Evolutionary conservation across 1,140 invertebrate genomes (phyloP).

Genomic region (Saccostrea echinata): DNA sequence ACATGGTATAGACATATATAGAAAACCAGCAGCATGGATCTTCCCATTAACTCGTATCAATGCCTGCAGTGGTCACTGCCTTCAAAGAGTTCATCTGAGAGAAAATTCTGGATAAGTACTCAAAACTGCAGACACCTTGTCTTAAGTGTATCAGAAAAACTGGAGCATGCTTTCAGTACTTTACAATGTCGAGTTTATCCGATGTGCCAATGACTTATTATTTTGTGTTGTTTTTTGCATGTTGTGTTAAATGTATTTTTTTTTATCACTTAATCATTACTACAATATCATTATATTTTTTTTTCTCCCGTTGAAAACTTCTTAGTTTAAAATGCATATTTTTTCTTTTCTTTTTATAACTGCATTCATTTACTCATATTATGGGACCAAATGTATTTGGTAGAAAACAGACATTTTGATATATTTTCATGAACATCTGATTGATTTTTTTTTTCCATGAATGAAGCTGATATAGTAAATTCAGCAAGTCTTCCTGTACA

Average conservation of each 20-base stretch:
- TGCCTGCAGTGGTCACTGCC: neutral
- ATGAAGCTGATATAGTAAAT: neutral
- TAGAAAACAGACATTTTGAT: neutral
- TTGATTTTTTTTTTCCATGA: neutral
- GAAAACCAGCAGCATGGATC: neutral
- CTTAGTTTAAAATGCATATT: neutral
- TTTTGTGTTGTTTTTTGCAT: conserved; percentile 20
- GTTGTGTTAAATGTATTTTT: neutral
- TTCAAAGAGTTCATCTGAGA: neutral
- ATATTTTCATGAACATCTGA: neutral
- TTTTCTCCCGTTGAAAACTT: neutral
- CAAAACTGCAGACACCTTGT: neutral
- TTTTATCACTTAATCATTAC: neutral
- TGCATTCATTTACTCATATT: neutral
- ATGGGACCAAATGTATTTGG: neutral
- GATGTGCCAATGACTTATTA: conserved; percentile 19
- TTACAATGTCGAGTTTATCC: neutral
- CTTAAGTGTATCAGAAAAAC: neutral
- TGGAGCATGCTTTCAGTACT: neutral
- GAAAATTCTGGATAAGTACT: neutral
- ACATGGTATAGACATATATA: neutral
- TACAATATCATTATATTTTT: neutral
- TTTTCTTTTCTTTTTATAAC: too few species aligned
- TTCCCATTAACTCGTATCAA: neutral
- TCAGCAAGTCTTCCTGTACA: neutral